Conservation (phyloP, 2,113 vertebrate genomes). For the Chloroceryle aenea region DNA sequence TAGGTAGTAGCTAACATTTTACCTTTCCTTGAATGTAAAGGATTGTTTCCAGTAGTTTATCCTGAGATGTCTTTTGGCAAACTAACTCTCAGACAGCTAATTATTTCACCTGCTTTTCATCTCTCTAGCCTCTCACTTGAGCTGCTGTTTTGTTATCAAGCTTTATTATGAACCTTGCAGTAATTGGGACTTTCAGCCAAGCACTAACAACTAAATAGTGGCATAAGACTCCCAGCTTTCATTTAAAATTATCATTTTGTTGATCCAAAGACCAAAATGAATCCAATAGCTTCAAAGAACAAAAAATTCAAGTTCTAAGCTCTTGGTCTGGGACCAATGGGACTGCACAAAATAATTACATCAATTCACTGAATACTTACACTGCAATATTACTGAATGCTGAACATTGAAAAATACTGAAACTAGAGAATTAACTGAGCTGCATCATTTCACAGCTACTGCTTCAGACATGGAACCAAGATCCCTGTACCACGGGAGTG, state of each 20-base stretch:
- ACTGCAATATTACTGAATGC: not conserved
- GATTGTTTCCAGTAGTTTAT: not conserved
- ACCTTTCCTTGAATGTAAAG: not conserved
- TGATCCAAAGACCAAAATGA: not conserved
- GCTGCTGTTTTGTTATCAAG: not conserved
- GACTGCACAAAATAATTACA: not conserved
- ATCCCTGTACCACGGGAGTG: not conserved
- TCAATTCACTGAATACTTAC: not conserved
- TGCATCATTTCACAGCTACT: not conserved
- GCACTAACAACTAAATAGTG: not conserved
- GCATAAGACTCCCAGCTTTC: not conserved
- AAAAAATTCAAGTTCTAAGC: not conserved
- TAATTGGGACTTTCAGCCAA: not conserved
- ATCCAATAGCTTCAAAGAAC: not conserved
- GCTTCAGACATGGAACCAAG: not conserved
- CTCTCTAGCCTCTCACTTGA: not conserved
- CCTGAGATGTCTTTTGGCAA: not conserved
- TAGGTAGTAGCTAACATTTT: not conserved
- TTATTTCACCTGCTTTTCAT: not conserved
- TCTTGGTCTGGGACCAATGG: not conserved
- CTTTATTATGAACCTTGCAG: not conserved
- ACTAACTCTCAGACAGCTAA: not conserved
- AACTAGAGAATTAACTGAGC: not conserved
- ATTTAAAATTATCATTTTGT: not conserved
- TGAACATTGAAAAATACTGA: not conserved